phyloP scores from a whole-genome alignment of 2,888 invertebrate species.

The Dinocampus coccinellae region DNA sequence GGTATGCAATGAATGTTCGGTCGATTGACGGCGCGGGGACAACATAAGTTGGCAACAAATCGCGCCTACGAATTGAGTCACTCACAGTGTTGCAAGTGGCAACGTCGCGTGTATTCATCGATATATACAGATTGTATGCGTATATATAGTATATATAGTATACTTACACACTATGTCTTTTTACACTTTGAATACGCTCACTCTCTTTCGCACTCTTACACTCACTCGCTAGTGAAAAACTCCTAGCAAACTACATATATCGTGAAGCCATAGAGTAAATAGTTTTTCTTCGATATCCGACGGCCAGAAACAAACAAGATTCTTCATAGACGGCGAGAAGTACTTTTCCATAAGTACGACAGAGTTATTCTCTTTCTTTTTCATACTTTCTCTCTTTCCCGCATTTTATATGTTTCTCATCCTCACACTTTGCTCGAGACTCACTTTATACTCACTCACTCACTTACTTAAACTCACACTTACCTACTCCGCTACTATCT shows the following conservation, averaged over 20 bases:
- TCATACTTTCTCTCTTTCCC: conserved; percentile 37
- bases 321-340: conserved; percentile 64
- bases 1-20: background rate
- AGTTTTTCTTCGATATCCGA: conserved; percentile 63
- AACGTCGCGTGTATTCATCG: background rate
- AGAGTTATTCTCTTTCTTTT: conserved; percentile 39
- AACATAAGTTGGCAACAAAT: background rate
- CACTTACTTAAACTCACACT: conserved; percentile 17
- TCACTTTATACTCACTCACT: conserved; percentile 31
- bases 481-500: conserved; percentile 28
- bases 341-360: conserved; percentile 63
- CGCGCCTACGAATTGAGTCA: background rate
- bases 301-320: conserved; percentile 66
- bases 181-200: background rate
- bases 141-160: background rate
- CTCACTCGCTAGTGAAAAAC: conserved; percentile 7
- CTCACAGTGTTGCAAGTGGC: conserved; percentile 3
- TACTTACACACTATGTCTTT: background rate
- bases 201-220: background rate
- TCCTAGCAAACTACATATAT: conserved; percentile 51
- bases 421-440: conserved; percentile 36
- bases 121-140: background rate
- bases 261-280: conserved; percentile 61
- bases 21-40: background rate
- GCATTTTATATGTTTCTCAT: conserved; percentile 26